Percentiles rank a stretch among this genome's conserved stretches.
Conservation (phyloP, 1,140 invertebrate species). For the Doryteuthis pealeii region DNA sequence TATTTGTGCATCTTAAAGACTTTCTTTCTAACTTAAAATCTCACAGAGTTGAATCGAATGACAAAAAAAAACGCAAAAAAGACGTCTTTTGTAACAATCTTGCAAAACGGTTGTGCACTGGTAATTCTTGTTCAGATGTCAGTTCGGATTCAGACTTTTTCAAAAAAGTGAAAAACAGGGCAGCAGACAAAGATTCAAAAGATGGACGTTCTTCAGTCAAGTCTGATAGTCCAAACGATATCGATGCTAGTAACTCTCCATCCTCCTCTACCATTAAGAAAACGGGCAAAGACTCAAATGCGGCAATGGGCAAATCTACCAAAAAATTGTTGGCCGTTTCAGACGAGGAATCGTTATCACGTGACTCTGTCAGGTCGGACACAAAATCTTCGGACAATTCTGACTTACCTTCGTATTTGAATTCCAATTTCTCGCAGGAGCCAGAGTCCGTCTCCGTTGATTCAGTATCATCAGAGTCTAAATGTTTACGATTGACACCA, state of each 20-base stretch:
- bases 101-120: background rate
- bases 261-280: background rate
- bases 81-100: background rate
- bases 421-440: background rate
- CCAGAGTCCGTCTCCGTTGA: background rate
- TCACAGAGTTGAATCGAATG: slow-evolving; percentile 9
- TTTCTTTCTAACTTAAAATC: slow-evolving; percentile 40
- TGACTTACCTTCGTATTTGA: background rate
- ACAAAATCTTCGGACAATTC: background rate
- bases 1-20: slow-evolving; percentile 45
- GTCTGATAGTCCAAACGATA: slow-evolving; percentile 8
- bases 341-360: background rate
- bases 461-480: background rate
- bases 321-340: background rate
- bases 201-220: background rate
- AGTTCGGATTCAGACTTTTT: background rate
- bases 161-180: slow-evolving; percentile 5
- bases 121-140: slow-evolving; percentile 1
- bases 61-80: background rate
- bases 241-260: background rate
- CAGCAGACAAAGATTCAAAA: slow-evolving; percentile 5
- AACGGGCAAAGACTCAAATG: background rate
- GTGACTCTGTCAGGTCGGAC: background rate
- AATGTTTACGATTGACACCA: background rate
- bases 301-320: background rate